These are phyloP conservation scores for Lepidocyrtinus sp. DNA, from an alignment of 2,888 invertebrate species.

Conservation along the genomic window DNA sequence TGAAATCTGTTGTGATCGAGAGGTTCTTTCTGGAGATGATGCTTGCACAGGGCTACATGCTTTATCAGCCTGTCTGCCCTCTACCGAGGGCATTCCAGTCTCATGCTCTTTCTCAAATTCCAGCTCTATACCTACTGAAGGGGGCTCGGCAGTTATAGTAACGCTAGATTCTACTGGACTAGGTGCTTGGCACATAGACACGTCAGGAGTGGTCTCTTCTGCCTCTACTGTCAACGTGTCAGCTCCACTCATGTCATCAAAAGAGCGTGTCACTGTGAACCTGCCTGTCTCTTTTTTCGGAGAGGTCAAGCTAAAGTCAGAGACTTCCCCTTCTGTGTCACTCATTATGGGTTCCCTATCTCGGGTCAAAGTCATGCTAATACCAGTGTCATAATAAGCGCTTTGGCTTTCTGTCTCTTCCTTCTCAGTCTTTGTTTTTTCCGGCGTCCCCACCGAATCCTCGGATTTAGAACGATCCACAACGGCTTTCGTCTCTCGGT, in stretches of 20 bases:
- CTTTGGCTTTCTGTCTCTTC: constrained; percentile 69
- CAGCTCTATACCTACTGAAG: constrained; percentile 48
- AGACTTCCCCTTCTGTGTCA: constrained; percentile 69
- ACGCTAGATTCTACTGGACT: constrained; percentile 60
- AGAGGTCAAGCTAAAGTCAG: constrained; percentile 68
- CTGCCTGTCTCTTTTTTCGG: constrained; percentile 65
- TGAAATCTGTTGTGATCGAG: constrained; percentile 62
- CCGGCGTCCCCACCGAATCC: constrained; percentile 67
- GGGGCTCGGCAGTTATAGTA: constrained; percentile 56
- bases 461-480: constrained; percentile 68
- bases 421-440: constrained; percentile 66
- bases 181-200: constrained; percentile 60
- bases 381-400: constrained; percentile 68
- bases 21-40: constrained; percentile 54
- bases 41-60: constrained; percentile 64
- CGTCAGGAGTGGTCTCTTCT: constrained; percentile 52
- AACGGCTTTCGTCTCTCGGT: constrained; percentile 65
- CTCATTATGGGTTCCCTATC: constrained; percentile 66
- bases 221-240: constrained; percentile 63
- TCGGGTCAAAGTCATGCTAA: constrained; percentile 64
- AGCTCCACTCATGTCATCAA: constrained; percentile 63
- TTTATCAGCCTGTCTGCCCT: constrained; percentile 57
- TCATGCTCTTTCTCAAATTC: constrained; percentile 51
- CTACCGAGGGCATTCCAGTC: constrained; percentile 10
- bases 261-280: constrained; percentile 56